These are phyloP conservation scores for Serranochromis macrocephalus DNA, from an alignment of 2,113 vertebrate genomes.

Conservation along the genomic window DNA sequence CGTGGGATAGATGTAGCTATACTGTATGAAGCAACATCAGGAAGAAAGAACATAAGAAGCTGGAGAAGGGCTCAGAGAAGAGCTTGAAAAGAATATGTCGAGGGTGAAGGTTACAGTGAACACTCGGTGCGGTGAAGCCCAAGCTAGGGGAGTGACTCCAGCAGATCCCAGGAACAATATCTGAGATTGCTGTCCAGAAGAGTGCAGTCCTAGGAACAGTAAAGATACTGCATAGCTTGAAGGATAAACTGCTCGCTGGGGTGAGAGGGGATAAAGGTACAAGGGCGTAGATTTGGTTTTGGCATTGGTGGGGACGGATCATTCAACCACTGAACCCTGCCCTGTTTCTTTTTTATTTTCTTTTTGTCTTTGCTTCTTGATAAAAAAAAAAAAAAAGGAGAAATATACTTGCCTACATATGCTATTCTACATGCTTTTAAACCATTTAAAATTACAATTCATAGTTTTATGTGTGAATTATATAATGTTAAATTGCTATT, in stretches of 20 bases:
- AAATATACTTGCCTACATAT: too few relatives aligned
- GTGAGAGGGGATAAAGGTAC: background rate
- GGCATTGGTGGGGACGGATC: too few relatives aligned
- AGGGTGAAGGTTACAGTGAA: background rate
- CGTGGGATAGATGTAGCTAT: background rate
- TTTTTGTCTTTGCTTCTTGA: too few relatives aligned
- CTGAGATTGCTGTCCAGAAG: background rate
- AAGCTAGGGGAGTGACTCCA: background rate
- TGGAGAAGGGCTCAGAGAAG: background rate
- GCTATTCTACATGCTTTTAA: too few relatives aligned
- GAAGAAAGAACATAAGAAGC: fast-evolving
- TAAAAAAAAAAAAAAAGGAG: too few relatives aligned
- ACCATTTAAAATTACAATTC: too few relatives aligned
- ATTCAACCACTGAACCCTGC: too few relatives aligned
- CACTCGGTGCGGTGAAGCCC: background rate
- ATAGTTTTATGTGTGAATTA: too few relatives aligned
- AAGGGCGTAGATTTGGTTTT: too few relatives aligned
- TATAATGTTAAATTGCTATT: too few relatives aligned
- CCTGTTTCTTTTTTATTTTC: too few relatives aligned
- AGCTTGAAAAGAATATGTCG: background rate
- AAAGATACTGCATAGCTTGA: background rate
- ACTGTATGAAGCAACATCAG: background rate
- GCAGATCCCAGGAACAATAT: background rate
- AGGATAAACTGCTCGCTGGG: background rate
- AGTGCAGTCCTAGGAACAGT: background rate